phyloP scores from a whole-genome alignment of 2,797 vertebrate genomes.

The Novumbra hubbsi region DNA sequence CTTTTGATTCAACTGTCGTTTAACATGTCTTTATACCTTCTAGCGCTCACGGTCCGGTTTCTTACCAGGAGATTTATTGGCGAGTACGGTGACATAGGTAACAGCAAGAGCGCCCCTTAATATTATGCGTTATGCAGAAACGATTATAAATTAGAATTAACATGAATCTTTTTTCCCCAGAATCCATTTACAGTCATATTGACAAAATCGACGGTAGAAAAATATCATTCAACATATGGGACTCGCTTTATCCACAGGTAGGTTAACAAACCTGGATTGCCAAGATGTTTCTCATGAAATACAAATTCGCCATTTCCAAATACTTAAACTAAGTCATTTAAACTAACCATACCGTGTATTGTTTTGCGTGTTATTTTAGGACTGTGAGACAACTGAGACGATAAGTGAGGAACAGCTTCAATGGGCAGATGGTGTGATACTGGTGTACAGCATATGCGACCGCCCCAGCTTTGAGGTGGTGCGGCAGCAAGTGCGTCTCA shows the following conservation, averaged over 20 bases:
- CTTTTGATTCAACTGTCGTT: not conserved
- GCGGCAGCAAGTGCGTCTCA: conserved; percentile 65
- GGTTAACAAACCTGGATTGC: conserved; percentile 39
- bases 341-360: not conserved
- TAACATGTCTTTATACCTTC: not conserved
- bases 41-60: conserved; percentile 69
- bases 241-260: conserved; percentile 65
- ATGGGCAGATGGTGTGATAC: conserved; percentile 78
- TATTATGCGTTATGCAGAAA: not conserved
- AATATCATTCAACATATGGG: conserved; percentile 69
- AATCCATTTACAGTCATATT: conserved; percentile 67
- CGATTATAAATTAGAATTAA: not conserved
- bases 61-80: conserved; percentile 70
- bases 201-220: conserved; percentile 62
- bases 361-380: conserved; percentile 29
- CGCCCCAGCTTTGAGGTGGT: conserved; percentile 74
- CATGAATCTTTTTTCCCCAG: conserved; percentile 30
- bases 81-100: conserved; percentile 71
- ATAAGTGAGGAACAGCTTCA: conserved; percentile 67
- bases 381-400: conserved; percentile 43
- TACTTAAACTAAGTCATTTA: not conserved
- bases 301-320: not conserved
- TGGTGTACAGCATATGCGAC: conserved; percentile 84
- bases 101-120: not conserved
- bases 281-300: not conserved